A percentile compares a stretch with the other conserved stretches of the same genome.
phyloP scores from a whole-genome alignment of 2,113 vertebrate genomes.

The Laticauda colubrina region DNA sequence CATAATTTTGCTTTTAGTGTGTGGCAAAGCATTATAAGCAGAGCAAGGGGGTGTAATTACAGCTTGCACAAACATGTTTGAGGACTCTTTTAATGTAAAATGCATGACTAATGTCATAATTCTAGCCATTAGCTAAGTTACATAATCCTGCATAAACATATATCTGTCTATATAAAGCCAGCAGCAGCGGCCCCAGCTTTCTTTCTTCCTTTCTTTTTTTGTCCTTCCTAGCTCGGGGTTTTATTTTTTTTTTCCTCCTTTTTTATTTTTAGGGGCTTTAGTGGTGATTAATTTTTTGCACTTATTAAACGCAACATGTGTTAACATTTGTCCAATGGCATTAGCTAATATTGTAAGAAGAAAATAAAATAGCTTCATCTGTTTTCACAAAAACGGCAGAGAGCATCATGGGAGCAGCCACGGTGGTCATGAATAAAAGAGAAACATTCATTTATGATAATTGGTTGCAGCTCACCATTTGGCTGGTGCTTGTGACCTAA shows the following conservation, averaged over 20 bases:
- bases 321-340: conserved; percentile 80
- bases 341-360: conserved; percentile 82
- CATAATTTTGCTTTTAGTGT: conserved; percentile 23
- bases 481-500: conserved; percentile 85
- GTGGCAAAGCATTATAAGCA: conserved; percentile 44
- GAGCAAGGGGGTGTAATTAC: conserved; percentile 54
- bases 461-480: conserved; percentile 88
- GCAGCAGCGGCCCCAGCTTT: conserved; percentile 24
- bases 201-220: conserved; percentile 61
- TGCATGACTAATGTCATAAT: conserved; percentile 63
- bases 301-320: conserved; percentile 77
- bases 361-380: conserved; percentile 82
- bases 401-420: conserved; percentile 85
- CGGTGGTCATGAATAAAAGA: conserved; percentile 85
- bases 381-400: conserved; percentile 82
- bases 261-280: conserved; percentile 54
- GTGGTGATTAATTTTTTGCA: conserved; percentile 68
- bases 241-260: conserved; percentile 48
- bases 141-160: conserved; percentile 66
- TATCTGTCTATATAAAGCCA: conserved; percentile 51
- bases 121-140: conserved; percentile 60
- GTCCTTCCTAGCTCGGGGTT: conserved; percentile 33
- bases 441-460: conserved; percentile 88
- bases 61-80: conserved; percentile 56
- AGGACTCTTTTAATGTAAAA: conserved; percentile 45